phyloP scores from a whole-genome alignment of 2,113 vertebrate genomes.

The Fulmarus glacialis region DNA sequence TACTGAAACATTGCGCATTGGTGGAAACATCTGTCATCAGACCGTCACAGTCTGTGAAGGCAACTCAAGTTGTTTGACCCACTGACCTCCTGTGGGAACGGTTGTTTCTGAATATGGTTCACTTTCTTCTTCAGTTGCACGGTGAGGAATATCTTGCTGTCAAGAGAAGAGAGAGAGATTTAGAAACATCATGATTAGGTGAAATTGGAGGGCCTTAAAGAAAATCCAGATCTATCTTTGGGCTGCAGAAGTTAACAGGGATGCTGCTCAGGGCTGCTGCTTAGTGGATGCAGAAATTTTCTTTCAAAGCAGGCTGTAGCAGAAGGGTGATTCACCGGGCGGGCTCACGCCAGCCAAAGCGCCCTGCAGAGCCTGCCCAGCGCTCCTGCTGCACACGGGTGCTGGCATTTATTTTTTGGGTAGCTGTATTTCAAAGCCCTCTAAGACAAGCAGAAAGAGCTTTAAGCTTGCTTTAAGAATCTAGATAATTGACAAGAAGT shows the following conservation, averaged over 20 bases:
- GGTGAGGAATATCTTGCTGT: fast-evolving
- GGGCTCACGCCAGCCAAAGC: fast-evolving
- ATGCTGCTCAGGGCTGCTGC: neutral
- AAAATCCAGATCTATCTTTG: neutral
- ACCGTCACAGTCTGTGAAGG: neutral
- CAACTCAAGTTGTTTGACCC: neutral
- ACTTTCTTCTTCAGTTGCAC: neutral
- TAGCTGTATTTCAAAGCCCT: neutral
- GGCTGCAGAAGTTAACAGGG: neutral
- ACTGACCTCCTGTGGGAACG: neutral
- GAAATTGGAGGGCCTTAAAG: neutral
- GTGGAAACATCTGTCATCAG: neutral
- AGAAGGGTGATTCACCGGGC: fast-evolving
- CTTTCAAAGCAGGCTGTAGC: neutral
- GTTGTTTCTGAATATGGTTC: neutral
- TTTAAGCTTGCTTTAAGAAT: neutral
- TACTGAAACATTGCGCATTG: neutral
- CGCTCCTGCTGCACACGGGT: fast-evolving
- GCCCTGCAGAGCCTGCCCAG: neutral
- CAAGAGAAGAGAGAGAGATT: neutral
- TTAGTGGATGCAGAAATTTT: neutral
- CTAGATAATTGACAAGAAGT: neutral
- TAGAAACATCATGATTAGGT: neutral
- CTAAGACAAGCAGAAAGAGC: neutral
- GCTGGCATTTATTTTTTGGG: fast-evolving